Conservation (phyloP, 2,888 invertebrate species). For the Cryptocheilus praepositus region DNA sequence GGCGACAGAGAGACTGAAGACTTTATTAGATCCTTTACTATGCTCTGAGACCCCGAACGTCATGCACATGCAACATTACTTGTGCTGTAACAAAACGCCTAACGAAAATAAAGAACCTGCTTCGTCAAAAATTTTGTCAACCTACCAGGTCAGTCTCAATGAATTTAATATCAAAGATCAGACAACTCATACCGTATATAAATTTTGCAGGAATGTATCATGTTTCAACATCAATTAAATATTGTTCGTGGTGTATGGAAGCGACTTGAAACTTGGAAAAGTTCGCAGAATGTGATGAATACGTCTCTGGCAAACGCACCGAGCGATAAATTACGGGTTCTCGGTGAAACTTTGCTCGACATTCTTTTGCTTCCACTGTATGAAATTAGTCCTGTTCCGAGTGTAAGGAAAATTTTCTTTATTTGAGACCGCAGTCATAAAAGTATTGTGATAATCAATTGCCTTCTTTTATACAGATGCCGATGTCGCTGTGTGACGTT, state of each 20-base stretch:
- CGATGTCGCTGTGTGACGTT: conserved; percentile 69
- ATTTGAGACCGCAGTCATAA: neutral
- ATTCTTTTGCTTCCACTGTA: conserved; percentile 85
- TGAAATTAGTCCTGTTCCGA: conserved; percentile 76
- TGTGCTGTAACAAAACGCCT: conserved; percentile 76
- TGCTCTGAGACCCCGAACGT: conserved; percentile 89
- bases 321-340: conserved; percentile 88
- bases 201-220: conserved; percentile 84
- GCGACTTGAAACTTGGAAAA: conserved; percentile 80
- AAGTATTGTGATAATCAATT: neutral
- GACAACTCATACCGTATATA: too few relatives aligned
- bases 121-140: conserved; percentile 78
- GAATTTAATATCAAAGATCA: too few relatives aligned
- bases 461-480: conserved; percentile 62
- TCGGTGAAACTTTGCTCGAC: conserved; percentile 89
- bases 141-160: conserved; percentile 75
- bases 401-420: conserved; percentile 60
- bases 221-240: conserved; percentile 92
- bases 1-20: conserved; percentile 89
- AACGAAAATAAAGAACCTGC: conserved; percentile 79
- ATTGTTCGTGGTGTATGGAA: conserved; percentile 86
- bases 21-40: conserved; percentile 85
- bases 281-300: conserved; percentile 71
- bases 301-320: conserved; percentile 80
- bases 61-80: conserved; percentile 89